These are phyloP conservation scores for Parasteatoda lunata DNA, from an alignment of 2,888 invertebrate genomes.

Conservation along the genomic window DNA sequence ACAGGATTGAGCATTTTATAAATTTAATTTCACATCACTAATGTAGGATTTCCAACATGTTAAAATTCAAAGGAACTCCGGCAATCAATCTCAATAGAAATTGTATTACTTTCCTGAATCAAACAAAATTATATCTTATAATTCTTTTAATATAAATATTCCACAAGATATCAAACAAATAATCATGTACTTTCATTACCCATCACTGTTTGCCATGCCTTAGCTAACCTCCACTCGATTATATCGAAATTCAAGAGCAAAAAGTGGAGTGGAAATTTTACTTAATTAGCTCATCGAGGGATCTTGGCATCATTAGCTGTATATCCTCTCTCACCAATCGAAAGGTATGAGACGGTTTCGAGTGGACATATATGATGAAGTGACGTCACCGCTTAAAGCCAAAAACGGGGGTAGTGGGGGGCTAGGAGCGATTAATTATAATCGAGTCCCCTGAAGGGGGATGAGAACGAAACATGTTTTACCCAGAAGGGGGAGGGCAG, in stretches of 20 bases:
- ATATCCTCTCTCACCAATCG: neutral
- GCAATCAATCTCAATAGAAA: no score
- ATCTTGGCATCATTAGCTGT: neutral
- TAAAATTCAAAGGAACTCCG: no score
- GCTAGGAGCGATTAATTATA: slow-evolving; percentile 53
- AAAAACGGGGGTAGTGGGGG: slow-evolving; percentile 8
- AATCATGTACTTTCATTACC: no score
- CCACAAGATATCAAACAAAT: no score
- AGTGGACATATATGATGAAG: slow-evolving; percentile 45
- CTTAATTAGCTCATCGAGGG: neutral
- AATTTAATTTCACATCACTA: no score
- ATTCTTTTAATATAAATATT: no score
- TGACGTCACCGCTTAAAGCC: slow-evolving; percentile 28
- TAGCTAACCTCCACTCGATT: neutral
- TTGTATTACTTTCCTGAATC: no score
- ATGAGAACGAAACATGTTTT: slow-evolving; percentile 41
- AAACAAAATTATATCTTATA: no score
- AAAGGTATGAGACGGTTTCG: slow-evolving; percentile 7
- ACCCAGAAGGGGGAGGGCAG: slow-evolving; percentile 18
- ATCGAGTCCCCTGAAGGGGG: slow-evolving; percentile 31
- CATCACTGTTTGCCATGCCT: no score
- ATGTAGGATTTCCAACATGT: no score
- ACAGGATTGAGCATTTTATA: no score
- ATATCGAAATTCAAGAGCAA: neutral
- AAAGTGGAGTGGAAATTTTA: neutral